phyloP scores from a whole-genome alignment of 1,140 invertebrate genomes.

The Diploscapter pachys region DNA sequence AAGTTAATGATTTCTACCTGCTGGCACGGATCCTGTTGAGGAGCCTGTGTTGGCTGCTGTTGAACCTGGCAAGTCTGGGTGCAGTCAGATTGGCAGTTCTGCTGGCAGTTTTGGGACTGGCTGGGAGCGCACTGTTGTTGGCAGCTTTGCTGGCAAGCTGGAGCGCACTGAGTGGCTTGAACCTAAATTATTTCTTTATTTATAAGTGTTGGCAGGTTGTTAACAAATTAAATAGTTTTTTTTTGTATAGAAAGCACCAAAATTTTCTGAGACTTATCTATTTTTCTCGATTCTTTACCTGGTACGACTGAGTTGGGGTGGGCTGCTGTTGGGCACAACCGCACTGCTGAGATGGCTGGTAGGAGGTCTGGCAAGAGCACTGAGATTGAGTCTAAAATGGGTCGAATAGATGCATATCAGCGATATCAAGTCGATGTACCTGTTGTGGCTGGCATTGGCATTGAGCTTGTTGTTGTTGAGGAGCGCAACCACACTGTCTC shows the following conservation, averaged over 20 bases:
- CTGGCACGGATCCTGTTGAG: conserved; percentile 4
- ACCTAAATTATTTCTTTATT: conserved; percentile 1
- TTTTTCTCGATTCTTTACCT: conserved; percentile 12
- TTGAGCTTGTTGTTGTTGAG: not conserved
- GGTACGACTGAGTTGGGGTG: conserved; percentile 20
- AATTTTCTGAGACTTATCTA: not conserved
- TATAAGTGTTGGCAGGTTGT: not conserved
- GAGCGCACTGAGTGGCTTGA: conserved; percentile 29
- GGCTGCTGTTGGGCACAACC: conserved; percentile 31
- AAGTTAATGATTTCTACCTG: too few relatives aligned
- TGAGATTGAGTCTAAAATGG: too few relatives aligned
- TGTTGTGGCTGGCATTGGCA: not conserved
- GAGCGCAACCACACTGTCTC: not conserved
- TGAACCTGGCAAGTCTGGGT: not conserved
- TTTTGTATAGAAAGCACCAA: not conserved
- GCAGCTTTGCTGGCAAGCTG: conserved; percentile 32
- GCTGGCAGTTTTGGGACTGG: conserved; percentile 34
- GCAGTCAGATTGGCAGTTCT: conserved; percentile 29
- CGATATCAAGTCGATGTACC: not conserved
- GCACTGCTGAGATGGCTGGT: conserved; percentile 13
- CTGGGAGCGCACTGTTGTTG: conserved; percentile 26
- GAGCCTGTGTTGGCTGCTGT: not conserved
- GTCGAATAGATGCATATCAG: too few relatives aligned
- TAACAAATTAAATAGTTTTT: not conserved
- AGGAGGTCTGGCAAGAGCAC: too few relatives aligned